These are phyloP conservation scores for Drosophila rhopaloa DNA, from an alignment of 1,140 invertebrate species.

Conservation along the genomic window DNA sequence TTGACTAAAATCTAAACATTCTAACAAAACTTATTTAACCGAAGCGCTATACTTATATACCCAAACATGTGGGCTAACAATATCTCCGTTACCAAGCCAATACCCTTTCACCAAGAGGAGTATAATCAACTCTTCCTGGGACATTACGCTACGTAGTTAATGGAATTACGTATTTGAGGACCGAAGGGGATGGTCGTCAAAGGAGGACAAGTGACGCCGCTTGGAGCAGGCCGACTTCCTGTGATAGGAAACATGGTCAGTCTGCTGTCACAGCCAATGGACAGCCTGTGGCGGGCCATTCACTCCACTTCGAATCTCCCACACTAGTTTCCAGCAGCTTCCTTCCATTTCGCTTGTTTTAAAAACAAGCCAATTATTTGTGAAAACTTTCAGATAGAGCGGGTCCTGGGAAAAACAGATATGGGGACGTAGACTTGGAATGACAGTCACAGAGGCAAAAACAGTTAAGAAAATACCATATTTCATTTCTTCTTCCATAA, in stretches of 20 bases:
- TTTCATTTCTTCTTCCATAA: too few species aligned
- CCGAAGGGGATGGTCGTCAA: background rate
- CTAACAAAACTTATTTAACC: background rate
- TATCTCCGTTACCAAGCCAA: background rate
- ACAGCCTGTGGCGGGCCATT: slow-evolving; percentile 5
- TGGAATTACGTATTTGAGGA: slow-evolving; percentile 20
- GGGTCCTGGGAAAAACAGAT: background rate
- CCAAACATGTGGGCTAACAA: background rate
- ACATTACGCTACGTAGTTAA: slow-evolving; percentile 13
- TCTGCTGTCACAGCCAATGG: slow-evolving; percentile 37
- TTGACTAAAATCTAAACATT: too few species aligned
- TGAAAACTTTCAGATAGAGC: slow-evolving; percentile 40
- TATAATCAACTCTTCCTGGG: slow-evolving; percentile 20
- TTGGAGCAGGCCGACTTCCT: slow-evolving; percentile 4
- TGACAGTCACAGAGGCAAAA: slow-evolving; percentile 9
- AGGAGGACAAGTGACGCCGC: background rate
- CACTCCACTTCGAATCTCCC: slow-evolving; percentile 13
- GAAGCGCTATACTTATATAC: background rate
- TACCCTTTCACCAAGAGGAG: background rate
- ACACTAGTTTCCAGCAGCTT: slow-evolving; percentile 20
- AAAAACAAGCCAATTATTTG: slow-evolving; percentile 76
- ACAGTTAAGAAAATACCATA: background rate
- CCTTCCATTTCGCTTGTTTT: slow-evolving; percentile 47
- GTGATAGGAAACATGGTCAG: slow-evolving; percentile 32
- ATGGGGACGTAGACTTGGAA: slow-evolving; percentile 14